Evolutionary conservation across 1,140 invertebrate genomes (phyloP), one percentile per base, ranked within the genome.

Genomic region (Heliconius hermathena): DNA sequence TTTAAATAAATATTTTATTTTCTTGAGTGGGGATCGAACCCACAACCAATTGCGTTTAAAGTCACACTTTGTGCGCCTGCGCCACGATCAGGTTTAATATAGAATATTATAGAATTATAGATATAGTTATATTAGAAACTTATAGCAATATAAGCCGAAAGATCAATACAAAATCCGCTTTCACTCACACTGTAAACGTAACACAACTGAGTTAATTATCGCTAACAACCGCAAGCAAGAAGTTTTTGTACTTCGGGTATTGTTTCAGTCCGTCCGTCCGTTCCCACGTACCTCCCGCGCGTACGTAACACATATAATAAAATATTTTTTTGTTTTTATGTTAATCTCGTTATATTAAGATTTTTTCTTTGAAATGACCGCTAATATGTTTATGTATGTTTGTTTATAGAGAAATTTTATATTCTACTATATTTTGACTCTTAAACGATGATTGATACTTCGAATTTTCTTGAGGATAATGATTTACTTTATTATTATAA

Each of bases 191-290:
- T 29, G 54, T 79, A 60, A 77, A 54, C 75, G 26, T 46, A 71
- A 74, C 22, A 29, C 81, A 87, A 85, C 78, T 82, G 52, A 87
- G 81, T 83, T 87, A 85, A 87, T 85, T 80, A 87, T 81, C 79
- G 82, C 80, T 87, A 87, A 85, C 84, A 84, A 87, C 79, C 84
- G 84, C 60, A 81, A 85, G 85, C 82, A 84, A 84, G 84, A 29
- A 38, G 84, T 85, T 86, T 83, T 84, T 86, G 82, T 84, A 75
- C 76, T 75, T 76, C 81, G 60, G 26, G 60, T 66, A 86, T 86
- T 86, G 85, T 86, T 84, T 72, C 70, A 76, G 76, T 41, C 57
- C 49, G 77, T 74, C 81, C 81, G 71, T 76, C 80, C 71, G 79
- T 85, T 86, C 83, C 83, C 85, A 86, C 85, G 82, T 79, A 76